Evolutionary conservation across 2,888 invertebrate species (phyloP).

Genomic region (Thyatira batis): DNA sequence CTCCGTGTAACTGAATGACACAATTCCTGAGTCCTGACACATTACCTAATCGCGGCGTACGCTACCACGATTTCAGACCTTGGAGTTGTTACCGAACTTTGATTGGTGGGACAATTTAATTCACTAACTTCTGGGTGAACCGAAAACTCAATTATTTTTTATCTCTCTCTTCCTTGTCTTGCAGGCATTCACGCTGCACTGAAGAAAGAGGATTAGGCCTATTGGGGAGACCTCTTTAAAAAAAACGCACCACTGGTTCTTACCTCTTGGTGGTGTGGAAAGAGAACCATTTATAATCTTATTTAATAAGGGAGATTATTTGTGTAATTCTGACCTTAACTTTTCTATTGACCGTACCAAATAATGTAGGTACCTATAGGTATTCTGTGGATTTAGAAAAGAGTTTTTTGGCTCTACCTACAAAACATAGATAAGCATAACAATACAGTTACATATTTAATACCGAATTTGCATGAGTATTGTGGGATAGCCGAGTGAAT

Average conservation of each 20-base stretch:
- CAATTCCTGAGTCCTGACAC: slow-evolving; percentile 77
- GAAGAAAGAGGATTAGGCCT: slow-evolving; percentile 75
- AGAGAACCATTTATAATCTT: slow-evolving; percentile 44
- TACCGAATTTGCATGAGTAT: too few species aligned
- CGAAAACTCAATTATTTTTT: not conserved
- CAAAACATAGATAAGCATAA: too few species aligned
- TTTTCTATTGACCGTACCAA: too few species aligned
- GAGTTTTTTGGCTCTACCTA: too few species aligned
- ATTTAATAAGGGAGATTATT: too few species aligned
- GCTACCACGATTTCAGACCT: slow-evolving; percentile 54
- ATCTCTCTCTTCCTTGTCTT: slow-evolving; percentile 1
- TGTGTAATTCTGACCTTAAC: too few species aligned
- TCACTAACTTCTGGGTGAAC: slow-evolving; percentile 21
- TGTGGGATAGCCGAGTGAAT: too few species aligned
- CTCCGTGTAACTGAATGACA: slow-evolving; percentile 74
- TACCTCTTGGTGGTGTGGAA: slow-evolving; percentile 81
- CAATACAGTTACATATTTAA: too few species aligned
- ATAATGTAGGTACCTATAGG: too few species aligned
- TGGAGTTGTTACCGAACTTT: slow-evolving; percentile 30
- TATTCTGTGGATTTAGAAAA: too few species aligned
- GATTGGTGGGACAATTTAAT: slow-evolving; percentile 13
- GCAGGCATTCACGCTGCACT: slow-evolving; percentile 2
- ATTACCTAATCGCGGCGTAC: slow-evolving; percentile 70
- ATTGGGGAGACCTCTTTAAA: slow-evolving; percentile 79
- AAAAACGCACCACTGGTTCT: slow-evolving; percentile 76